A percentile compares a stretch with the other conserved stretches of the same genome.
Evolutionary conservation across 1,140 invertebrate species (phyloP).

Genomic region (Temnothorax nylanderi): DNA sequence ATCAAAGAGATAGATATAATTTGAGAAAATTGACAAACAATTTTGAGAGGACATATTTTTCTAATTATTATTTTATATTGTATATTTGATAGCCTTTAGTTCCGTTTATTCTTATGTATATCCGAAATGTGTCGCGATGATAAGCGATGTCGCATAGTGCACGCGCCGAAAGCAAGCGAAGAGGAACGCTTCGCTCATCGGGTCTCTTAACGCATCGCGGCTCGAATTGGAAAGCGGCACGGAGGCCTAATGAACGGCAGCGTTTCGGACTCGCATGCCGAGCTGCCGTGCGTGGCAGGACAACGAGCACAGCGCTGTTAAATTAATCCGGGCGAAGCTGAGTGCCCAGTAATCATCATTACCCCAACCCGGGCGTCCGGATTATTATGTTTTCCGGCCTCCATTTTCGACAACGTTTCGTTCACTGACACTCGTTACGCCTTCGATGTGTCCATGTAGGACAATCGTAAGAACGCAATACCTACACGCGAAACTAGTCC

Average conservation of each 20-base stretch:
- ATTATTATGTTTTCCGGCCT: constrained; percentile 74
- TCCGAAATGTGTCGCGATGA: background rate
- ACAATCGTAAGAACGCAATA: background rate
- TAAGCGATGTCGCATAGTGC: background rate
- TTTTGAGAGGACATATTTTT: background rate
- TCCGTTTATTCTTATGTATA: background rate
- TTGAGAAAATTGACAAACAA: background rate
- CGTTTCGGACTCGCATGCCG: constrained; percentile 52
- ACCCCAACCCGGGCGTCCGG: constrained; percentile 54
- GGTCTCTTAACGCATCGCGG: constrained; percentile 5
- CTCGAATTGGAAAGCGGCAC: constrained; percentile 61
- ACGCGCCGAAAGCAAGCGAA: background rate
- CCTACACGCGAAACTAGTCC: background rate
- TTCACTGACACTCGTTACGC: constrained; percentile 13
- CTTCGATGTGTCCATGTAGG: background rate
- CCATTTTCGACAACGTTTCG: constrained; percentile 42
- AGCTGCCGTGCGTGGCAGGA: constrained; percentile 32
- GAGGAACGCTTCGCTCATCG: constrained; percentile 22
- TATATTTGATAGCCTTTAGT: background rate
- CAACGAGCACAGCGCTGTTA: constrained; percentile 45
- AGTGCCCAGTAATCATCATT: constrained; percentile 76
- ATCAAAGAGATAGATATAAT: background rate
- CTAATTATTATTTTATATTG: background rate
- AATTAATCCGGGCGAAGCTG: constrained; percentile 75
- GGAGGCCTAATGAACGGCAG: constrained; percentile 60